Base-by-base conservation (phyloP, 2,888 invertebrate species). In the Diplolepis rosae region DNA sequence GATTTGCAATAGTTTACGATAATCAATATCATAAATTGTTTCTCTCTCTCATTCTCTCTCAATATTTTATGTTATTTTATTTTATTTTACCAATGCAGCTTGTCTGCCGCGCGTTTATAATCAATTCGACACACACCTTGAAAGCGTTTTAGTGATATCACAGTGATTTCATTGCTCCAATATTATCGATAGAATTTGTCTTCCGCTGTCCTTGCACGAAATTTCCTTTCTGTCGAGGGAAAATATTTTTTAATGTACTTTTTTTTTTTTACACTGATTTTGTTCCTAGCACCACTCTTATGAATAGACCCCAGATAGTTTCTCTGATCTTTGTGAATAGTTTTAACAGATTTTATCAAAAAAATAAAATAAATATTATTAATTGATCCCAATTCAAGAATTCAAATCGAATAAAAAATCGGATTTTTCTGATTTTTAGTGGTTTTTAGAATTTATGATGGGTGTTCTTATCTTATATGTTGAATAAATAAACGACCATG, bases 141-240 rank as follows among this genome's bases (percentile, higher is more conserved):
- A 87, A 87, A 87, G 86, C 87, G 87, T 87, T 87, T 87, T 86
- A 87, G 87, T 85, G 87, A 87, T 87, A 87, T 87, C 87, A 87
- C 87, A 87, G 87, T 87, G 87, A 87, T 87, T 87, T 87, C 87
- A 87, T 87, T 87, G 87, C 87, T 87, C 87, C 86, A 87, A 87
- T 87, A 87, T 87, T 87, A 87, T 87, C 84, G 83, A 86, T 87
- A 86, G 83, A 85, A 83, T 84, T 83, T 79, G 78, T 77, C 74
- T 77, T 65, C 35, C 35, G 48, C 51, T 51, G 32, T 51, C 48
- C 52, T 18, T 51, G 48, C 48, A 35, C 35, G 35, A 66, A 74
- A 69, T 71, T 66, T 27, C 52, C 42, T 30, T 35, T 32, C 13
- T 54, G 39, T 45, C 28, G 24, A 52, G 48, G 50, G 6, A 42